Base-by-base conservation (phyloP, 2,113 vertebrate genomes). In the Micromys minutus region DNA sequence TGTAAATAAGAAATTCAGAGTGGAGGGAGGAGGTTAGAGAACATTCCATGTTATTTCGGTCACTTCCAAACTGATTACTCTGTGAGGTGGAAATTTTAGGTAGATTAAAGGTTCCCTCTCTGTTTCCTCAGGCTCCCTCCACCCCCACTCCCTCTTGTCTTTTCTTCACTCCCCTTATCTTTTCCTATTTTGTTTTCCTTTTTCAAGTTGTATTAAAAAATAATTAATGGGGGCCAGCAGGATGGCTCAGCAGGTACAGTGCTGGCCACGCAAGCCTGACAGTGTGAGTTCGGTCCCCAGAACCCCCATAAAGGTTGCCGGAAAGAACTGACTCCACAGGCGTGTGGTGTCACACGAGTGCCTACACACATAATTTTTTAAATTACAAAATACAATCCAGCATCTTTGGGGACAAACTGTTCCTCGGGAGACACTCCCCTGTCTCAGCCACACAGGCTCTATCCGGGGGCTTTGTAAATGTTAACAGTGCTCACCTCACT, bases 31-130 rank as follows among this genome's bases (percentile, higher is more conserved):
- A 79, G 65, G 79, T 34, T 69, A 91, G 72, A 47, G 80, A 72
- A 24, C 96, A 96, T 97, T 98, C 97, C 96, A 97, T 98, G 98
- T 98, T 97, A 97, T 98, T 98, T 98, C 98, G 97, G 97, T 98
- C 97, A 97, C 98, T 98, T 98, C 98, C 97, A 98, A 98, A 98
- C 97, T 98, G 98, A 98, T 98, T 97, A 97, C 97, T 98, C 97
- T 97, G 94, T 95, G 98, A 98, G 98, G 98, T 98, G 97, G 98
- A 97, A 98, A 98, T 98, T 98, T 98, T 97, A 96, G 97, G 98
- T 97, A 98, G 97, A 98, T 98, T 97, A 98, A 98, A 98, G 97
- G 97, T 98, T 98, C 98, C 95, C 98, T 95, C 24, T 96, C 97
- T 98, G 97, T 98, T 89, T 80, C 61, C 90, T 90, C 97, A 97